A percentile compares a stretch with the other conserved stretches of the same genome.
Conservation (phyloP, 1,140 invertebrate species). For the Conopomorpha cramerella region DNA sequence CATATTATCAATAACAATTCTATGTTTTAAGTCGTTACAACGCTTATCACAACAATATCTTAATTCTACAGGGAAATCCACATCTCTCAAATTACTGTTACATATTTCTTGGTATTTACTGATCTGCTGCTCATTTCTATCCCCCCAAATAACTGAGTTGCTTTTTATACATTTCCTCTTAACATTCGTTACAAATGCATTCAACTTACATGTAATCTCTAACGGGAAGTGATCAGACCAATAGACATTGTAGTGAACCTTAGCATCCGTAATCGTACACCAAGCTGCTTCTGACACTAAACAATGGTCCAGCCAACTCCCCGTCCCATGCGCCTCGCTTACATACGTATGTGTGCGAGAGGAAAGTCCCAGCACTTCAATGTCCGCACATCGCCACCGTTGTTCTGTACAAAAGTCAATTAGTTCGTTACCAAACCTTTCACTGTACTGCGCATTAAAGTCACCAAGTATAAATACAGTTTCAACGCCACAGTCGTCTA, state of each 20-base stretch:
- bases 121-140: background rate
- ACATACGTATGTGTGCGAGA: background rate
- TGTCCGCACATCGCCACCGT: background rate
- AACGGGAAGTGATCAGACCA: background rate
- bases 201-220: background rate
- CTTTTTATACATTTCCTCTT: background rate
- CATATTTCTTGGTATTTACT: background rate
- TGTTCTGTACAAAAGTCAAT: background rate
- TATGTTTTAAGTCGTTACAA: background rate
- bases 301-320: background rate
- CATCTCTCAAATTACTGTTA: background rate
- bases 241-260: background rate
- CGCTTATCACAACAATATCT: background rate
- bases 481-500: background rate
- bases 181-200: background rate
- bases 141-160: background rate
- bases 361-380: background rate
- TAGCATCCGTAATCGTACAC: background rate
- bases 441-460: background rate
- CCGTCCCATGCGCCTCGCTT: background rate
- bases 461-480: background rate
- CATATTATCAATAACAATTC: background rate
- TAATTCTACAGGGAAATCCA: background rate
- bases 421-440: background rate
- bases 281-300: background rate